phyloP scores from a whole-genome alignment of 2,888 invertebrate genomes.

The Hypomecis atomaria region DNA sequence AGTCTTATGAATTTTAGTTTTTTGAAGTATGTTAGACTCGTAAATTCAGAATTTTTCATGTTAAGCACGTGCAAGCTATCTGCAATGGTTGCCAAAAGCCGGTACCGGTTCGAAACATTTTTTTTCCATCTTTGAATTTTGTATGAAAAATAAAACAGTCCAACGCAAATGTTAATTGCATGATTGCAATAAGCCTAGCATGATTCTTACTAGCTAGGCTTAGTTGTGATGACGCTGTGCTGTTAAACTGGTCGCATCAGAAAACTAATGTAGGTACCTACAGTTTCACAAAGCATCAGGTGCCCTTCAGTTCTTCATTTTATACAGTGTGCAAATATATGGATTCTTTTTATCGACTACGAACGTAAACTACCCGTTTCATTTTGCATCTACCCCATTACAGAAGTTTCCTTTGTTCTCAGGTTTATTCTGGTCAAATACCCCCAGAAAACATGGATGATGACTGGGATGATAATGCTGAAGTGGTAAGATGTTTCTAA shows the following conservation, averaged over 20 bases:
- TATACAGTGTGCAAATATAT: too few species aligned
- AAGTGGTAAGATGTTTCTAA: slow-evolving; percentile 56
- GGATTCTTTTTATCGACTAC: too few species aligned
- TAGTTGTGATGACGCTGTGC: too few species aligned
- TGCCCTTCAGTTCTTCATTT: too few species aligned
- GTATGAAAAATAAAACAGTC: too few species aligned
- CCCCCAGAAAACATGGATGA: slow-evolving; percentile 73
- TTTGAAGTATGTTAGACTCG: background rate
- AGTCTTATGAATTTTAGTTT: slow-evolving; percentile 2
- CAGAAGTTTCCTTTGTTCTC: slow-evolving; percentile 28
- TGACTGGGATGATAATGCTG: slow-evolving; percentile 82
- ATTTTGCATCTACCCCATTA: slow-evolving; percentile 24
- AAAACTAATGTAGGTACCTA: too few species aligned
- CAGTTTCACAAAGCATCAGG: too few species aligned
- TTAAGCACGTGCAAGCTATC: slow-evolving; percentile 44
- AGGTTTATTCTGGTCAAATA: slow-evolving; percentile 3
- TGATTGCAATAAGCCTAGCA: too few species aligned
- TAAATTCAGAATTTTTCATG: slow-evolving; percentile 2
- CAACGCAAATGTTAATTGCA: too few species aligned
- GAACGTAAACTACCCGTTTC: too few species aligned
- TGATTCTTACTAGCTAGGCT: too few species aligned
- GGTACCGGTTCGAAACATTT: slow-evolving; percentile 34
- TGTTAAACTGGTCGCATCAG: too few species aligned
- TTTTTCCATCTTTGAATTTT: background rate
- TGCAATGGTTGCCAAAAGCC: slow-evolving; percentile 50